Evolutionary conservation across 2,797 vertebrate species (phyloP).

Genomic region (Syngnathus rostellatus): DNA sequence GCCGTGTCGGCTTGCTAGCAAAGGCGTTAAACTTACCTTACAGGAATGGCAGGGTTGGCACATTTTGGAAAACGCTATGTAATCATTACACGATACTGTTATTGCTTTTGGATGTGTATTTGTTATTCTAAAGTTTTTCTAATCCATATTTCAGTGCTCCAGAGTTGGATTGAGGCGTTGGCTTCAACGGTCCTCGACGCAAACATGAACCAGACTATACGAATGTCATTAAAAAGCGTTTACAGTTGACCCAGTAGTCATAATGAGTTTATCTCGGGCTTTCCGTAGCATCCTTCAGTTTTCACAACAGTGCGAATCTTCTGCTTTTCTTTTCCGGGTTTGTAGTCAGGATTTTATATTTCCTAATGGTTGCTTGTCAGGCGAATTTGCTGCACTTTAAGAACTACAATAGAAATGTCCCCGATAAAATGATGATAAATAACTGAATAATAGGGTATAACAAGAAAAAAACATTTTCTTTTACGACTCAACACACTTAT

Average conservation of each 20-base stretch:
- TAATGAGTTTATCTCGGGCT: not conserved
- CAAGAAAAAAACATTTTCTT: not conserved
- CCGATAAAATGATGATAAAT: not conserved
- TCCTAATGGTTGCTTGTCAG: conserved; percentile 11
- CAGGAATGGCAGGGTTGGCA: not conserved
- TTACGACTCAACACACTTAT: too few species aligned
- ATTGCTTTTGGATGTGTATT: too few species aligned
- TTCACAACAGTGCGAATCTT: conserved; percentile 15
- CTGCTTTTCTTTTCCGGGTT: conserved; percentile 57
- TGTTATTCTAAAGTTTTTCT: not conserved
- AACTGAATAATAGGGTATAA: too few species aligned
- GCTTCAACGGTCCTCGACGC: not conserved
- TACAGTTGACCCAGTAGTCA: not conserved
- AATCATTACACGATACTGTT: not conserved
- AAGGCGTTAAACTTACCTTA: not conserved
- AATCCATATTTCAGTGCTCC: not conserved
- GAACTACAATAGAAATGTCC: not conserved
- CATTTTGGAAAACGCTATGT: not conserved
- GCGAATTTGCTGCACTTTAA: not conserved
- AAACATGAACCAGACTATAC: not conserved
- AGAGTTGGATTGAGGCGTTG: not conserved
- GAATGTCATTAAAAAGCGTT: not conserved
- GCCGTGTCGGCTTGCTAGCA: not conserved
- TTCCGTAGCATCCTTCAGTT: not conserved
- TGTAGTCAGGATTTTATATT: accelerated